A percentile compares a stretch with the other conserved stretches of the same genome.
phyloP scores from a whole-genome alignment of 2,113 vertebrate species.

The Protobothrops flavoviridis region DNA sequence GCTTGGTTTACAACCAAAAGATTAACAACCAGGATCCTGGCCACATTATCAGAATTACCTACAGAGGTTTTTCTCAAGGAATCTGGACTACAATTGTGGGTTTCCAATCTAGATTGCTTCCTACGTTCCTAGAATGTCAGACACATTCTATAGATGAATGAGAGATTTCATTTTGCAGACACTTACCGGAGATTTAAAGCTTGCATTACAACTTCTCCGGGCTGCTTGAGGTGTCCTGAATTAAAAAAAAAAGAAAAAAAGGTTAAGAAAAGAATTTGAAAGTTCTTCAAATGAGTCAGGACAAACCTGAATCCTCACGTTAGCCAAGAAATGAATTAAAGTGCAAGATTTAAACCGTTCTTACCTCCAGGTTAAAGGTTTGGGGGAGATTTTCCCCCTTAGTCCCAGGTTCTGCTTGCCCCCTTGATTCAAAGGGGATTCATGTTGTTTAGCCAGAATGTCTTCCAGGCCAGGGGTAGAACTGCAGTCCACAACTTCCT shows the following conservation, averaged over 20 bases:
- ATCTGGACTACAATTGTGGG: neutral
- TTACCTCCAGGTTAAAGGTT: slow-evolving; percentile 25
- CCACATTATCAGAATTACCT: neutral
- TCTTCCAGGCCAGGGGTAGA: neutral
- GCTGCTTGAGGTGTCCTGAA: slow-evolving; percentile 43
- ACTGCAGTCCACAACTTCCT: rapidly evolving
- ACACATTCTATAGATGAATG: neutral
- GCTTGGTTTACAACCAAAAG: neutral
- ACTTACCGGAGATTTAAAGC: slow-evolving; percentile 58
- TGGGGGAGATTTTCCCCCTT: neutral
- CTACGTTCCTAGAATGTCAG: neutral
- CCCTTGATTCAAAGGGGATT: neutral
- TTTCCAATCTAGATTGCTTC: neutral
- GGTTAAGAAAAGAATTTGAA: neutral
- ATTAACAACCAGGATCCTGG: neutral
- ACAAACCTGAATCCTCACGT: neutral
- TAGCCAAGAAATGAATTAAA: no score
- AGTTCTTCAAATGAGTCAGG: neutral
- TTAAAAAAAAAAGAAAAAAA: slow-evolving; percentile 3
- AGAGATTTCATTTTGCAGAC: neutral
- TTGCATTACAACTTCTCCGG: slow-evolving; percentile 21
- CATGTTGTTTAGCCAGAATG: neutral
- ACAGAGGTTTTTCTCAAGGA: neutral
- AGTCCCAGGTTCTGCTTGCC: neutral
- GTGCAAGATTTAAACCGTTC: neutral